Conservation (phyloP, 2,888 invertebrate species). For the Rhaphigaster nebulosa region DNA sequence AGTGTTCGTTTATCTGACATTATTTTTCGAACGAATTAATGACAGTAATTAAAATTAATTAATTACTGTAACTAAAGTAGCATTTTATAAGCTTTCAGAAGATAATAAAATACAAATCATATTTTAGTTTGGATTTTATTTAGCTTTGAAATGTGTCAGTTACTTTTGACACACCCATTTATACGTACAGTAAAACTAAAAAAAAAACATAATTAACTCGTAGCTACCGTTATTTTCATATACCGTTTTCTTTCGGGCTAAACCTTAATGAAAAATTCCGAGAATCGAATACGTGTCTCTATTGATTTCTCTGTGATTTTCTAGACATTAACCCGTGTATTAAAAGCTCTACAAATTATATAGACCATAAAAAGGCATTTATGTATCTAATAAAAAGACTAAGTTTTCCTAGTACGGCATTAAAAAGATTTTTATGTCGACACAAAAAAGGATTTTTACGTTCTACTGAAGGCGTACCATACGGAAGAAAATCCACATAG, state of each 20-base stretch:
- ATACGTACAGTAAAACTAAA: too few species aligned
- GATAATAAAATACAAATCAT: too few species aligned
- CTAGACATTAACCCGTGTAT: not conserved
- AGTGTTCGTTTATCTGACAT: too few species aligned
- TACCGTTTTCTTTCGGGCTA: not conserved
- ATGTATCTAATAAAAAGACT: constrained; percentile 18
- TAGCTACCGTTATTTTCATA: too few species aligned
- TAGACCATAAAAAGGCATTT: not conserved
- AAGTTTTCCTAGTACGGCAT: not conserved
- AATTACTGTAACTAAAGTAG: too few species aligned
- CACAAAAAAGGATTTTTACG: constrained; percentile 34
- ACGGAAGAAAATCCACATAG: not conserved
- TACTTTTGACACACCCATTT: too few species aligned
- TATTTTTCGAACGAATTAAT: too few species aligned
- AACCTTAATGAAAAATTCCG: not conserved
- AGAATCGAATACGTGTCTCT: not conserved
- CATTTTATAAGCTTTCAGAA: too few species aligned
- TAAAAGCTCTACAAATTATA: constrained; percentile 11
- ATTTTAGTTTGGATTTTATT: too few species aligned
- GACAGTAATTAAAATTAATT: too few species aligned
- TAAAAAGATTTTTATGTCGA: constrained; percentile 31
- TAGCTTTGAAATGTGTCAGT: too few species aligned
- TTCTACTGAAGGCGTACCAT: not conserved
- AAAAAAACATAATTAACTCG: too few species aligned
- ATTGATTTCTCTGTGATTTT: not conserved